These are phyloP conservation scores for Heliconius charithonia DNA, from an alignment of 2,888 invertebrate species.

Conservation along the genomic window DNA sequence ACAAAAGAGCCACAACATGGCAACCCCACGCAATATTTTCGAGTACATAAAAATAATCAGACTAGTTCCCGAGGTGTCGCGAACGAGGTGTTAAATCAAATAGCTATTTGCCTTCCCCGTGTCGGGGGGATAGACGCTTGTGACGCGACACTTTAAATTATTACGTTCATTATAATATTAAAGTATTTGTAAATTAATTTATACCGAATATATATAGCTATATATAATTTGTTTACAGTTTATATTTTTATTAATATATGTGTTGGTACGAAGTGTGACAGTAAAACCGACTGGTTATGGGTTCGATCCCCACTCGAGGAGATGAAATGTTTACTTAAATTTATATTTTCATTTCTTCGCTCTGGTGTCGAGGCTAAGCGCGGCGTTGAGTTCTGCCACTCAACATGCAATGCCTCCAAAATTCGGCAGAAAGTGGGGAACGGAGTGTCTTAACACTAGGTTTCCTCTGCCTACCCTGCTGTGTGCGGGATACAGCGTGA, in stretches of 20 bases:
- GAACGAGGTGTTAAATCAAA: slow-evolving; percentile 22
- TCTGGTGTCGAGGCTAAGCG: too few species aligned
- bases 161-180: slow-evolving; percentile 21
- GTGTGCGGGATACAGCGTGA: too few species aligned
- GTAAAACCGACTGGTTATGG: too few species aligned
- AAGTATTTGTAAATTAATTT: slow-evolving; percentile 15
- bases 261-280: too few species aligned
- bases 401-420: too few species aligned
- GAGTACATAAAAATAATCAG: slow-evolving; percentile 37
- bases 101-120: slow-evolving; percentile 17
- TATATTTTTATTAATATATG: background rate
- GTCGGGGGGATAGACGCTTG: slow-evolving; percentile 17
- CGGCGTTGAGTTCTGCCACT: too few species aligned
- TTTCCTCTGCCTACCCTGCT: too few species aligned
- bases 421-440: too few species aligned
- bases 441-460: too few species aligned
- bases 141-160: slow-evolving; percentile 17
- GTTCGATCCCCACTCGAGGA: too few species aligned
- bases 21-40: slow-evolving; percentile 13
- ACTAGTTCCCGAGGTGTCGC: slow-evolving; percentile 45
- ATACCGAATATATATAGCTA: background rate
- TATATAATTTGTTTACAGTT: background rate
- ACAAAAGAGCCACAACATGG: background rate
- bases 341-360: too few species aligned
- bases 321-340: too few species aligned